Evolutionary conservation across 2,888 invertebrate species (phyloP).

Genomic region (Zygothrica quintamaculata): DNA sequence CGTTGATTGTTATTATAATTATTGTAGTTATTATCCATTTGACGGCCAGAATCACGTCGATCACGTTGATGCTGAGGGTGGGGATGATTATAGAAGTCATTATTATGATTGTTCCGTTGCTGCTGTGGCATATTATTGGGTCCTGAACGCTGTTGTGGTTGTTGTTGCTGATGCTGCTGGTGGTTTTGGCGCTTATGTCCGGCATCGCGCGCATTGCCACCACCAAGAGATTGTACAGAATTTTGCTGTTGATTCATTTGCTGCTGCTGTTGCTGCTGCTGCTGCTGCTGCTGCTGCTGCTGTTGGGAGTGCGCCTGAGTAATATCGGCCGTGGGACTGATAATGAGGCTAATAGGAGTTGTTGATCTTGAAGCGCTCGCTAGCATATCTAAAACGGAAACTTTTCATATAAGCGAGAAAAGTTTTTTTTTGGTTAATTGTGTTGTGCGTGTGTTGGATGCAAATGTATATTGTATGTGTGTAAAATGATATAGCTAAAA

Average conservation of each 20-base stretch:
- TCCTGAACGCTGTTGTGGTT: slow-evolving; percentile 65
- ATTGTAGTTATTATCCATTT: slow-evolving; percentile 80
- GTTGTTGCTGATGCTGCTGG: slow-evolving; percentile 70
- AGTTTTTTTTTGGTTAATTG: slow-evolving; percentile 30
- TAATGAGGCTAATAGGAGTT: slow-evolving; percentile 89
- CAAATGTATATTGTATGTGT: slow-evolving; percentile 3
- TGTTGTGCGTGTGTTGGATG: slow-evolving; percentile 10
- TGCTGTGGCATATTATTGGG: slow-evolving; percentile 57
- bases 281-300: slow-evolving; percentile 61
- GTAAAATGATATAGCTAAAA: neutral
- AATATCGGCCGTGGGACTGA: slow-evolving; percentile 93
- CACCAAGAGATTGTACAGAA: slow-evolving; percentile 59
- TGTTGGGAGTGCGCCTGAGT: slow-evolving; percentile 84
- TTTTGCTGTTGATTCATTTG: slow-evolving; percentile 67
- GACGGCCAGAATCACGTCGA: slow-evolving; percentile 84
- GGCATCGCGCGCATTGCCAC: slow-evolving; percentile 84
- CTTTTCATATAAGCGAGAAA: slow-evolving; percentile 63
- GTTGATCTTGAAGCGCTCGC: slow-evolving; percentile 90
- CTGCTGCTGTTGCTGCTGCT: slow-evolving; percentile 67
- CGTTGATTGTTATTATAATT: slow-evolving; percentile 82
- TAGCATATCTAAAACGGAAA: slow-evolving; percentile 85
- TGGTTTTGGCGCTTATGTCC: slow-evolving; percentile 81
- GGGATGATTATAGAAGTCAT: slow-evolving; percentile 78
- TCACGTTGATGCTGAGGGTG: slow-evolving; percentile 75
- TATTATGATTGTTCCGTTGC: slow-evolving; percentile 57